Conservation (phyloP, 2,797 vertebrate genomes). For the Leptoclinus maculatus region DNA sequence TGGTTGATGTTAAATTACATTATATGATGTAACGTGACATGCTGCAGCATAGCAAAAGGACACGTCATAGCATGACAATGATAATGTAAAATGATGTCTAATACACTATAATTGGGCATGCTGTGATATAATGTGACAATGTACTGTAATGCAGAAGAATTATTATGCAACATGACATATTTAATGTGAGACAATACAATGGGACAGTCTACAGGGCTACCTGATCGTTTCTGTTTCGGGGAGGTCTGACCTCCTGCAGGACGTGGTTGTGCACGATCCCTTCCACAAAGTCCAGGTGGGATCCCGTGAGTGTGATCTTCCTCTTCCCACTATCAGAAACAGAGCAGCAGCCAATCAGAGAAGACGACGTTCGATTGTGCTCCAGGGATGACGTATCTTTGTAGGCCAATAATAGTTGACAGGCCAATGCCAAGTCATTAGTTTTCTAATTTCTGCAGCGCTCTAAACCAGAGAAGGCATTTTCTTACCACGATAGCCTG, state of each 20-base stretch:
- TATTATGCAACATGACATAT: not conserved
- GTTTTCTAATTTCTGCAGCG: not conserved
- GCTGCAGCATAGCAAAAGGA: not conserved
- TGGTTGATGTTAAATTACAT: too few species aligned
- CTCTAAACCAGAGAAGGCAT: not conserved
- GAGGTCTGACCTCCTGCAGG: not conserved
- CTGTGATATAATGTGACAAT: not conserved
- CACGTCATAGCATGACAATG: not conserved
- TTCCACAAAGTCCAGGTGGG: conserved; percentile 87
- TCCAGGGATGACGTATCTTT: not conserved
- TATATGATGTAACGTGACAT: not conserved
- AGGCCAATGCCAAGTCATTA: not conserved
- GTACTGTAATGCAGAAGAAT: not conserved
- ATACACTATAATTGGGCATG: too few species aligned
- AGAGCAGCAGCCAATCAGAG: conserved; percentile 16
- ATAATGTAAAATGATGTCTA: too few species aligned
- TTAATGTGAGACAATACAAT: not conserved
- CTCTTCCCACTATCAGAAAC: conserved; percentile 86
- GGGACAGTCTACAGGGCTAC: not conserved
- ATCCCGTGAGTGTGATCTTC: conserved; percentile 83
- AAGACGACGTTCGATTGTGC: not conserved
- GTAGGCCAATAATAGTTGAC: not conserved
- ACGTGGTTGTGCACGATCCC: conserved; percentile 66
- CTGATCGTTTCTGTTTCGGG: not conserved
- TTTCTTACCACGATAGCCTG: not conserved